A percentile compares a stretch with the other conserved stretches of the same genome.
These are phyloP conservation scores for Bradypodion pumilum DNA, from an alignment of 2,797 vertebrate species.

Conservation along the genomic window DNA sequence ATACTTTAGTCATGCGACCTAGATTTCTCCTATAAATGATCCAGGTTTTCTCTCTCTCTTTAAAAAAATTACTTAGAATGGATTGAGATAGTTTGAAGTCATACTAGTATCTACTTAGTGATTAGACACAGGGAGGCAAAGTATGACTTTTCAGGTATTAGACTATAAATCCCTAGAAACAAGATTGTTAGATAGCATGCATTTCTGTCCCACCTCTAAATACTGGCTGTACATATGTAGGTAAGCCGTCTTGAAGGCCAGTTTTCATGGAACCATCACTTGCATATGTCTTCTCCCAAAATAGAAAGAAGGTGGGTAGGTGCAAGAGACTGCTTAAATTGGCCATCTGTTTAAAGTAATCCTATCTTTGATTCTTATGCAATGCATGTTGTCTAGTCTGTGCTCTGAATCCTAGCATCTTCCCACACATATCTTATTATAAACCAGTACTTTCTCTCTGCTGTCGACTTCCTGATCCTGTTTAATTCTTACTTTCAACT, in stretches of 20 bases:
- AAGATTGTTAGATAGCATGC: neutral
- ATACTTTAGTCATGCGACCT: too few species aligned
- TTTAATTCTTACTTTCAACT: neutral
- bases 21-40: neutral
- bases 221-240: neutral
- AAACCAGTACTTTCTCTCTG: neutral
- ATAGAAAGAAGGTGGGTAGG: neutral
- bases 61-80: neutral
- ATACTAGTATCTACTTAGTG: neutral
- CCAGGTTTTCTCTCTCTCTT: neutral
- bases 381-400: neutral
- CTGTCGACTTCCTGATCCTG: neutral
- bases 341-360: neutral
- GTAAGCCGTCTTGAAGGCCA: neutral
- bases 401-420: neutral
- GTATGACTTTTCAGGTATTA: too few species aligned
- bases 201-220: too few species aligned
- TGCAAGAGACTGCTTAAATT: neutral
- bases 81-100: too few species aligned
- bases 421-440: slow-evolving; percentile 19
- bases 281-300: neutral
- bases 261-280: neutral
- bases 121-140: neutral
- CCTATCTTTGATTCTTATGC: neutral
- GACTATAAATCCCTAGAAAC: too few species aligned